These are phyloP conservation scores for Caenorhabditis brenneri DNA, from an alignment of 1,140 invertebrate species.

Conservation along the genomic window DNA sequence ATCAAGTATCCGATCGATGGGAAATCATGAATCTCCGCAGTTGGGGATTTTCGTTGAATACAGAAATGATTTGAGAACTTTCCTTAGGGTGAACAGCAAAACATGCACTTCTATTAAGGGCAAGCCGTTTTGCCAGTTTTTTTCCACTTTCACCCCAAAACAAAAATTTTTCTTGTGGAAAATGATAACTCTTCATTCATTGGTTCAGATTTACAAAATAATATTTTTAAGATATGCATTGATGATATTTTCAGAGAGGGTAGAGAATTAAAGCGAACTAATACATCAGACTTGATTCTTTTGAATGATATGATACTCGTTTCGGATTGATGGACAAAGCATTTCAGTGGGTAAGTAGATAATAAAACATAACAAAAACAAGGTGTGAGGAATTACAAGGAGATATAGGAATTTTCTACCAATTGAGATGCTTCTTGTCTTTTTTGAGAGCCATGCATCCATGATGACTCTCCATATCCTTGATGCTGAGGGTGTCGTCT, in stretches of 20 bases:
- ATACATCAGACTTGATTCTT: not conserved
- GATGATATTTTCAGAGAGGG: not conserved
- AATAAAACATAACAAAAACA: not conserved
- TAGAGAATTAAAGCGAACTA: not conserved
- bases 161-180: too few species aligned
- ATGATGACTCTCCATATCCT: not conserved
- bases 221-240: not conserved
- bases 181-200: too few species aligned
- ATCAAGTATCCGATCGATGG: not conserved
- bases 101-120: too few species aligned
- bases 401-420: not conserved
- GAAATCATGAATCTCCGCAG: too few species aligned
- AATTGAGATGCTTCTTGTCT: conserved; percentile 6
- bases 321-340: not conserved
- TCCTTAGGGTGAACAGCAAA: too few species aligned
- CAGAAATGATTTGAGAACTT: too few species aligned
- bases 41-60: too few species aligned
- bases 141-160: too few species aligned
- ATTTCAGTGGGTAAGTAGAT: not conserved
- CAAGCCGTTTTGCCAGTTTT: too few species aligned
- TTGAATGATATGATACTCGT: not conserved
- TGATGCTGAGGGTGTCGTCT: not conserved
- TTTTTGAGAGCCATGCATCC: not conserved
- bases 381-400: too few species aligned
- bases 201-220: not conserved